Evolutionary conservation across 2,888 invertebrate genomes (phyloP), one percentile per base, ranked within the genome.

Genomic region (Lepidochrysops patricia): DNA sequence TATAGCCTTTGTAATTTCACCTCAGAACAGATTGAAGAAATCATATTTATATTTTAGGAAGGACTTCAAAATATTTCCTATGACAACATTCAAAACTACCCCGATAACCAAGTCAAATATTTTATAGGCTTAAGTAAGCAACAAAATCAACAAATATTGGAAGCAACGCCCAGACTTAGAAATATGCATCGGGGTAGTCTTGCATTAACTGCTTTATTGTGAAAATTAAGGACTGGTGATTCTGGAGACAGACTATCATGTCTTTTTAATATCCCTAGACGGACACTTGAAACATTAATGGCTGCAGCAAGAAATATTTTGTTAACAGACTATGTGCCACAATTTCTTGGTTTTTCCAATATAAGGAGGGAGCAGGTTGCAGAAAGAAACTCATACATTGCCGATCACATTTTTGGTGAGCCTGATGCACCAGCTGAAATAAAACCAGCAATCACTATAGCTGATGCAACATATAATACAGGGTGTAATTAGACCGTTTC

Each of bases 11-110:
- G n/a, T 34, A 34, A 34, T 34, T 34, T 34, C n/a, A 34, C 34
- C n/a, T 1, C 32, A 32, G 32, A 32, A 4, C 32, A 32, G 1
- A 32, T 32, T 2, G 32, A 32, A 32, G 32, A 32, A 7, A 32
- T 35, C 13, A 35, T 35, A 13, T 35, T 6, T 35, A 35, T 35
- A 35, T 35, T 35, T 13, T 13, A 5, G 13, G 35, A 35, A n/a
- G 35, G 35, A 35, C 35, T 35, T 13, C 35, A 13, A 0, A 35
- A 15, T 35, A 35, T 60, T 1, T 27, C 29, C 34, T 59, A 59
- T 52, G 59, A 59, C 23, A 59, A 59, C 52, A 59, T 59, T 27
- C 59, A 59, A 52, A 59, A 59, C 59, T 59, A 59, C 0, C 59
- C 59, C 52, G 54, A 52, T 32, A 29, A 59, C 26, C 59, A 59